Conservation (phyloP, 1,140 invertebrate genomes). For the Drosophila subobscura region DNA sequence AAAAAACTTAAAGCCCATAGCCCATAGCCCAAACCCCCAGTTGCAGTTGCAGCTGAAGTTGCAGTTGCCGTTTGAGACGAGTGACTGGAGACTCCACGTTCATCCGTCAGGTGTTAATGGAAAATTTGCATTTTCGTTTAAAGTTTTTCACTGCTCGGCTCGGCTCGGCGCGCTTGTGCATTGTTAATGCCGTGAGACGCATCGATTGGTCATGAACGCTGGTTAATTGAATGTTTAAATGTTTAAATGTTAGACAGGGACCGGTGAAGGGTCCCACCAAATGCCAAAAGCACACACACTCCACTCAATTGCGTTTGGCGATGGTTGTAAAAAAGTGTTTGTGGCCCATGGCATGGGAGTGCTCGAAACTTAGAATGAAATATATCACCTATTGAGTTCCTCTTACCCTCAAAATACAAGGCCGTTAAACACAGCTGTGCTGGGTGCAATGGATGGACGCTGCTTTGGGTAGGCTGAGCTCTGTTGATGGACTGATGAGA, state of each 20-base stretch:
- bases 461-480: no score
- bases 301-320: slow-evolving; percentile 35
- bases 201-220: slow-evolving; percentile 58
- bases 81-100: not conserved
- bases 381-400: not conserved
- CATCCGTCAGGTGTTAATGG: slow-evolving; percentile 54
- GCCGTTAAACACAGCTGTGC: no score
- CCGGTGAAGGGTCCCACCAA: slow-evolving; percentile 23
- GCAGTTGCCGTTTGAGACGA: no score
- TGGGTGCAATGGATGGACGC: no score
- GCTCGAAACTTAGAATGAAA: not conserved
- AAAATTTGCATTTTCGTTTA: slow-evolving; percentile 58
- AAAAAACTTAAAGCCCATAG: not conserved
- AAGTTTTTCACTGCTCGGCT: slow-evolving; percentile 17
- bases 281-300: slow-evolving; percentile 14
- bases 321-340: slow-evolving; percentile 40
- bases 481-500: no score
- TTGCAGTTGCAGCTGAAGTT: no score
- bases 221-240: slow-evolving; percentile 60
- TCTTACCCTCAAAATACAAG: not conserved
- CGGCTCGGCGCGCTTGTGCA: not conserved
- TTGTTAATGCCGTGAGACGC: slow-evolving; percentile 23
- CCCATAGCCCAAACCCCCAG: not conserved
- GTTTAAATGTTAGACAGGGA: slow-evolving; percentile 39
- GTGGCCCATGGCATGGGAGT: not conserved